Evolutionary conservation across 2,888 invertebrate genomes (phyloP).

Genomic region (Eurytoma californica): DNA sequence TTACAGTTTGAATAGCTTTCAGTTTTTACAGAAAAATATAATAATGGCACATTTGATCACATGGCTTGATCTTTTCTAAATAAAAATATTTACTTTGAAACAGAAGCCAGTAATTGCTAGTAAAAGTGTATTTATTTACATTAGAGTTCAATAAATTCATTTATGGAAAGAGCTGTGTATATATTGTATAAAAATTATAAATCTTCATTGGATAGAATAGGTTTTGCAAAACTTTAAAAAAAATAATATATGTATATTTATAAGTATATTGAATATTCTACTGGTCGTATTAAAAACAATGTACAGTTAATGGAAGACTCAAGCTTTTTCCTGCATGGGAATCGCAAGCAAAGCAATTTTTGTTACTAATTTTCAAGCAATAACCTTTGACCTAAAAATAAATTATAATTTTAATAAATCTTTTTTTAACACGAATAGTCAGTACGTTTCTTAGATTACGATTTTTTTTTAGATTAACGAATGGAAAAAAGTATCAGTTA

Average conservation of each 20-base stretch:
- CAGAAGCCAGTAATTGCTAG: no score
- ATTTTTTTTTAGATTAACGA: conserved; percentile 24
- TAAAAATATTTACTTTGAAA: no score
- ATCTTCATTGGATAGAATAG: background rate
- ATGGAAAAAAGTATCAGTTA: conserved; percentile 42
- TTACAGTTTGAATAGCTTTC: background rate
- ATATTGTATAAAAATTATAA: background rate
- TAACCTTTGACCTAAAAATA: conserved; percentile 31
- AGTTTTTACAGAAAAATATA: background rate
- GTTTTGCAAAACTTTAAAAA: background rate
- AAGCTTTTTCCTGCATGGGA: conserved; percentile 45
- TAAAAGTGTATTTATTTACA: no score
- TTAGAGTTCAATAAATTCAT: no score
- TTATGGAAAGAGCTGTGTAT: no score
- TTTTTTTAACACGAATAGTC: conserved; percentile 26
- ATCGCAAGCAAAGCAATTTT: conserved; percentile 5
- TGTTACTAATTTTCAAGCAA: conserved; percentile 14
- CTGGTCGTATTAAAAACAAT: background rate
- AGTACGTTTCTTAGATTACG: conserved; percentile 43
- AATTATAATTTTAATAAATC: conserved; percentile 43
- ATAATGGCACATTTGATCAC: conserved; percentile 9
- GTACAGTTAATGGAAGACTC: conserved; percentile 35
- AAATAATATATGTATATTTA: background rate
- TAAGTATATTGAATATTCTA: background rate
- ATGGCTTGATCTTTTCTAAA: no score